A percentile compares a stretch with the other conserved stretches of the same genome.
Evolutionary conservation across 2,888 invertebrate species (phyloP).

Genomic region (Calliscelio sp.): DNA sequence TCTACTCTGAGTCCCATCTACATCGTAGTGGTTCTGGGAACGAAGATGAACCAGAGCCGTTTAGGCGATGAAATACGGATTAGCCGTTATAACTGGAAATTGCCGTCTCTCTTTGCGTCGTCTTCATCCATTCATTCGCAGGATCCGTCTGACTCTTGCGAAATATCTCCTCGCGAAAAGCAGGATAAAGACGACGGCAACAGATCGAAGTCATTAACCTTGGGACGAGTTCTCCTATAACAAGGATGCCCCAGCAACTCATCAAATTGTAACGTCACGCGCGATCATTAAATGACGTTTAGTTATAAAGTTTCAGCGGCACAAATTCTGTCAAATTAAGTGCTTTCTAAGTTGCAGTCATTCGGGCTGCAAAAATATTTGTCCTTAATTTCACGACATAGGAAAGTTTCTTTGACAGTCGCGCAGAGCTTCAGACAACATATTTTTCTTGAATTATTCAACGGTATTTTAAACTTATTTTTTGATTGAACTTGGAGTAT

Average conservation of each 20-base stretch:
- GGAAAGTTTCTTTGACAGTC: constrained; percentile 25
- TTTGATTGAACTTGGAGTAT: constrained; percentile 59
- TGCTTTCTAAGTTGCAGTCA: too few species aligned
- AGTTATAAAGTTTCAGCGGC: constrained; percentile 22
- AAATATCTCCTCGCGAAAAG: constrained; percentile 72
- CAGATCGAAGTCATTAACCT: constrained; percentile 74
- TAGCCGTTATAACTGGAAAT: constrained; percentile 85
- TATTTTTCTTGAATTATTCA: constrained; percentile 56
- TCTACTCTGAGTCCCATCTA: constrained; percentile 85
- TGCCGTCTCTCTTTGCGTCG: constrained; percentile 80
- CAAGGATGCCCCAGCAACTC: constrained; percentile 42
- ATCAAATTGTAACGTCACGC: constrained; percentile 44
- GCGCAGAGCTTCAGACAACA: constrained; percentile 17
- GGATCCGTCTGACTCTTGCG: constrained; percentile 72
- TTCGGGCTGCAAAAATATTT: too few species aligned
- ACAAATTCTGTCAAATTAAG: too few species aligned
- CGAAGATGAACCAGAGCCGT: constrained; percentile 82
- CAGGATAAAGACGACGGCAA: constrained; percentile 70
- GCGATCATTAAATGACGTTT: constrained; percentile 47
- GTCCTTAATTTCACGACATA: too few species aligned
- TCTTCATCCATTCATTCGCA: constrained; percentile 76
- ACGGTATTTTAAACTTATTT: constrained; percentile 53
- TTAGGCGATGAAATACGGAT: constrained; percentile 85
- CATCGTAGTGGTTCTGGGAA: constrained; percentile 77
- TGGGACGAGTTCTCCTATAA: constrained; percentile 36